These are phyloP conservation scores for Dicyrtomina minuta DNA, from an alignment of 2,888 invertebrate genomes.

Conservation along the genomic window DNA sequence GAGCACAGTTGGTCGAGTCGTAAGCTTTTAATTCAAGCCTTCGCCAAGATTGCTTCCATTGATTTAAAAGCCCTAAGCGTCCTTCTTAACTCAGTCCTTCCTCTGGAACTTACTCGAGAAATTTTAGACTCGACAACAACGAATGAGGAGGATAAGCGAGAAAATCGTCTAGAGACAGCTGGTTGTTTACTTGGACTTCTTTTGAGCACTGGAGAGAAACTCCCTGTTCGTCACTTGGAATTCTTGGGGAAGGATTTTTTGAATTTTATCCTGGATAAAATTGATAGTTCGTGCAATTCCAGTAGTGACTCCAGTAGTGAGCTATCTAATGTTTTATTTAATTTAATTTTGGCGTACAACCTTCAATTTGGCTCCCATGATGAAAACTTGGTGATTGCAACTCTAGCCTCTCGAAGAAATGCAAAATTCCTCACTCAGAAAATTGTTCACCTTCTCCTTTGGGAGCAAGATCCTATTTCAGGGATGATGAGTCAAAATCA, in stretches of 20 bases:
- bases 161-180: constrained; percentile 76
- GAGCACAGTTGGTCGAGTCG: constrained; percentile 85
- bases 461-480: constrained; percentile 61
- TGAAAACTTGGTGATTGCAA: constrained; percentile 72
- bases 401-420: constrained; percentile 67
- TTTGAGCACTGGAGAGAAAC: constrained; percentile 83
- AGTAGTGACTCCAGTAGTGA: constrained; percentile 69
- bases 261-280: constrained; percentile 74
- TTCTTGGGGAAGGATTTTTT: constrained; percentile 82
- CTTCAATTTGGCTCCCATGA: constrained; percentile 69
- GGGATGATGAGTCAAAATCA: background rate
- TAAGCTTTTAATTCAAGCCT: constrained; percentile 77
- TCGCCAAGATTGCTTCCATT: constrained; percentile 82
- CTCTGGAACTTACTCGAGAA: constrained; percentile 83
- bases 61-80: constrained; percentile 79
- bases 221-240: constrained; percentile 84
- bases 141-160: background rate
- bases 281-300: constrained; percentile 76
- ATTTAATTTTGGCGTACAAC: constrained; percentile 83
- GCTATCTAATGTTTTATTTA: constrained; percentile 73
- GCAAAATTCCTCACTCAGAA: constrained; percentile 91
- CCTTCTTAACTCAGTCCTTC: constrained; percentile 81
- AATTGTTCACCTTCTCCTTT: constrained; percentile 78
- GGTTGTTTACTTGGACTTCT: constrained; percentile 82
- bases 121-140: constrained; percentile 23